Base-by-base conservation (phyloP, 1,140 invertebrate species). In the Liolophura sinensis region DNA sequence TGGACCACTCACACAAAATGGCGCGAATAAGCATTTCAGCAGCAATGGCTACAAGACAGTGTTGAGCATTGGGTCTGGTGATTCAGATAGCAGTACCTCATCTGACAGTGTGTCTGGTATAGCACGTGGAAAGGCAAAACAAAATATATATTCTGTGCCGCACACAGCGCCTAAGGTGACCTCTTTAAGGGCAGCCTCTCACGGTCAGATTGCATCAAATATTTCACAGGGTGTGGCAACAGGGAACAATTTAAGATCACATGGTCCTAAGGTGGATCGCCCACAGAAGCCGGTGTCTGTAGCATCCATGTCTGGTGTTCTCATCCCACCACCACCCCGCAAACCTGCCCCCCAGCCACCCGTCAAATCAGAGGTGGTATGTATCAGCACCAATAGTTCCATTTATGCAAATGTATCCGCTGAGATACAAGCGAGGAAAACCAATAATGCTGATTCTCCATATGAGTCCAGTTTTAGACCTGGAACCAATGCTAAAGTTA, bases 381-480 rank as follows among this genome's bases (percentile, higher is more conserved):
- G 70, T 20, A 81, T 82, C 46, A 77, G 62, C 61, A 78, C 74
- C 48, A 50, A 59, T 46, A 20, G 66, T 54, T 58, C 69, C 54
- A 67, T 73, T 20, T 78, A 78, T 57, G 67, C 73, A 24, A 79
- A 74, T 71, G 68, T 73, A 14, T 73, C 72, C 14, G 74, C 70
- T 46, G 72, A 75, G 51, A 64, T 74, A 24, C 68, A 68, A 22
- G 58, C 58, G 14, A 57, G 58, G 31, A 40, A 40, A 40, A 40
- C 3, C 1, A 70, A 67, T 46, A 66, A 67, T 40, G 20, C 24
- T 20, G 72, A 72, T n/a, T 71, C 73, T 20, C 67, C 72, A 6
- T 80, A 76, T 70, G 78, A 82, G 62, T 83, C 82, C 9, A 83
- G 82, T 71, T 83, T 83, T 68, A 56, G 79, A 67, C 82, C 82